Base-by-base conservation (phyloP, 2,113 vertebrate species). In the Eidolon helvum region DNA sequence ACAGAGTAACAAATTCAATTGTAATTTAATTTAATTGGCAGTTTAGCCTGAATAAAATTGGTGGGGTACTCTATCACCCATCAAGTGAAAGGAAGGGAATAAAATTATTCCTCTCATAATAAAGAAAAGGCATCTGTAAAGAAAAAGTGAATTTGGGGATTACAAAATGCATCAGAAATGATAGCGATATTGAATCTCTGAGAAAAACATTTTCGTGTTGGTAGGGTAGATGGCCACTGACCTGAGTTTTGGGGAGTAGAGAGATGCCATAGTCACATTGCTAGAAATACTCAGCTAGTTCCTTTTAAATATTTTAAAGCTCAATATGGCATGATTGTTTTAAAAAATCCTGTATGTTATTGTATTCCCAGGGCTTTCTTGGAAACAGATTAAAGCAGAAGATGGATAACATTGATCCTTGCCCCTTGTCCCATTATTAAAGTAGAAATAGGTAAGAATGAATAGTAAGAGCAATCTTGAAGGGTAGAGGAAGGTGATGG, bases 11-110 rank as follows among this genome's bases (percentile, higher is more conserved):
- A 87, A 95, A 94, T 75, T 61, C 78, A 91, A 74, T 33, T 77
- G 33, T 30, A 53, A 40, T 84, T 50, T 79, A 69, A 94, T 96
- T 95, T 85, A 85, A 66, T 43, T 94, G 61, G 40, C 7, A n/a
- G 1, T 69, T 93, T 97, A 48, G 4, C 16, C 22, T 87, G 43
- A 84, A 92, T 88, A 91, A 78, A 87, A 87, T n/a, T 69, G 26
- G 10, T 35, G 1, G 48, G 16, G 33, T 80, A 11, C 15, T 91
- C 35, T 90, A 35, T 80, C 40, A 69, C 82, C 35, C 53, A 59
- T 38, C 45, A 96, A 63, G 48, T 75, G 63, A 71, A 82, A 71
- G 59, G 72, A 72, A 16, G 22, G 21, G 30, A 83, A 96, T 86
- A 61, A 63, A 92, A 71, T 18, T 69, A 59, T n/a, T 59, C 19